phyloP scores from a whole-genome alignment of 2,797 vertebrate species.

The Chelon auratus region DNA sequence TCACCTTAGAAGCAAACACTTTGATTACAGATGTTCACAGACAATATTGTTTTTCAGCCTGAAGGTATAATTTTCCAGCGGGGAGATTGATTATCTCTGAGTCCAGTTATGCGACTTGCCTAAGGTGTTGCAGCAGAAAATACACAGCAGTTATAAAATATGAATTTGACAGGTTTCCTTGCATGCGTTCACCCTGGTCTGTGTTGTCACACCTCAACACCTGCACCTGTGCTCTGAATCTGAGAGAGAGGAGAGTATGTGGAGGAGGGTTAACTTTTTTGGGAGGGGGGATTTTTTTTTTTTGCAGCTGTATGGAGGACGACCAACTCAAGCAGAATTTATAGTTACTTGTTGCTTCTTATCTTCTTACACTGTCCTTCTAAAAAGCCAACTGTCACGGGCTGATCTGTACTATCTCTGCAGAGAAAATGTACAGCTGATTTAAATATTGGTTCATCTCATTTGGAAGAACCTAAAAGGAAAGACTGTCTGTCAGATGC shows the following conservation, averaged over 20 bases:
- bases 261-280: neutral
- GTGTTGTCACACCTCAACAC: slow-evolving; percentile 38
- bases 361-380: slow-evolving; percentile 19
- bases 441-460: neutral
- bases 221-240: slow-evolving; percentile 46
- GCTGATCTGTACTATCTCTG: neutral
- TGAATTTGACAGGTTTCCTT: slow-evolving; percentile 38
- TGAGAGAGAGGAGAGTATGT: slow-evolving; percentile 8
- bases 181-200: slow-evolving; percentile 40
- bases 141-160: slow-evolving; percentile 23
- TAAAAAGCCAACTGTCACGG: neutral
- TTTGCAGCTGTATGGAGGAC: slow-evolving; percentile 8
- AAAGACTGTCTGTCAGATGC: neutral
- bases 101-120: slow-evolving; percentile 22
- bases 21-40: slow-evolving; percentile 1
- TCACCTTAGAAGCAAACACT: neutral
- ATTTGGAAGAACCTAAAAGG: neutral
- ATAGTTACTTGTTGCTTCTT: slow-evolving; percentile 19
- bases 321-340: slow-evolving; percentile 21
- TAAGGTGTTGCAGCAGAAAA: slow-evolving; percentile 11
- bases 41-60: slow-evolving; percentile 22
- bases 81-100: slow-evolving; percentile 6
- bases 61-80: slow-evolving; percentile 13
- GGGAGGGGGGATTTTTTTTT: neutral
- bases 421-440: too few species aligned